A percentile compares a stretch with the other conserved stretches of the same genome.
Conservation (phyloP, 2,888 invertebrate species). For the Pasiphila rectangulata region DNA sequence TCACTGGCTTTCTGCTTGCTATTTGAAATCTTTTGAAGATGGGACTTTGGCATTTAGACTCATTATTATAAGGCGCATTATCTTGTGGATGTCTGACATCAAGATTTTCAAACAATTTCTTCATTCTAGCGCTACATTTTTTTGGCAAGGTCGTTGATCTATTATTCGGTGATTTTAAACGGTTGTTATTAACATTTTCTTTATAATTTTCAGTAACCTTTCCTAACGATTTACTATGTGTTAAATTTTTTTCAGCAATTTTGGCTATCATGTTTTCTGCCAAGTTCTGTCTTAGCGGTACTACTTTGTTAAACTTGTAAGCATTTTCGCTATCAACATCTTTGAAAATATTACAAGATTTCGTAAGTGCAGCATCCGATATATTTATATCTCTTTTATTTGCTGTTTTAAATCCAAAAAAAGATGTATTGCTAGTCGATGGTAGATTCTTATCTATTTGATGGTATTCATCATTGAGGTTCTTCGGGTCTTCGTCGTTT, state of each 20-base stretch:
- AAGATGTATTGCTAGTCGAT: slow-evolving; percentile 15
- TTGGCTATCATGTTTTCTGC: not conserved
- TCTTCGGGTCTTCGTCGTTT: too few relatives aligned
- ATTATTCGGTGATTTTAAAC: not conserved
- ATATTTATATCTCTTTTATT: slow-evolving; percentile 56
- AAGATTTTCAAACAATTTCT: slow-evolving; percentile 7
- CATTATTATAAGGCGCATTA: not conserved
- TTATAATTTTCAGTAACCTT: slow-evolving; percentile 1
- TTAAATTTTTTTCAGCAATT: not conserved
- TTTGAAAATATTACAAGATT: slow-evolving; percentile 41
- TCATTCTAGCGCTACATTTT: slow-evolving; percentile 1
- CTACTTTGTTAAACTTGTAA: not conserved
- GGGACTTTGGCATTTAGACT: not conserved
- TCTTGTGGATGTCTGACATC: not conserved
- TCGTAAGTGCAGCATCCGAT: slow-evolving; percentile 46
- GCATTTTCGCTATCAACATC: slow-evolving; percentile 10
- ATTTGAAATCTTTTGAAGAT: slow-evolving; percentile 42
- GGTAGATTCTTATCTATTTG: slow-evolving; percentile 3
- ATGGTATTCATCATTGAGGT: not conserved
- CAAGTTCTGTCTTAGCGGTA: not conserved
- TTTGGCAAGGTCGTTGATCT: not conserved
- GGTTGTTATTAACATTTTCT: slow-evolving; percentile 26
- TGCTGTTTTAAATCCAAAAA: slow-evolving; percentile 56
- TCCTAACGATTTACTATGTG: not conserved
- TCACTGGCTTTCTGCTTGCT: slow-evolving; percentile 58